phyloP scores from a whole-genome alignment of 2,888 invertebrate species.

The Deilephila porcellus region DNA sequence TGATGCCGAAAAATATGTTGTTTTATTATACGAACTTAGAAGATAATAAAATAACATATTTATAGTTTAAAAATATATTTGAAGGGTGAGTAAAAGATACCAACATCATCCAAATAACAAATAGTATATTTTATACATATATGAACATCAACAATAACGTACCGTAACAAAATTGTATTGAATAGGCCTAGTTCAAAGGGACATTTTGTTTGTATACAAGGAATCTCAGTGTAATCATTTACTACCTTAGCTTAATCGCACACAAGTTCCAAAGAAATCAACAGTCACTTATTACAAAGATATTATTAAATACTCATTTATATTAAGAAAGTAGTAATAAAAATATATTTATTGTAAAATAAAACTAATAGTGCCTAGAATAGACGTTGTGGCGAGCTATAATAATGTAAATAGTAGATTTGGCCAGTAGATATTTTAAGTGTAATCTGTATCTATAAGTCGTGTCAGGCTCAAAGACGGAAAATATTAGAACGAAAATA shows the following conservation, averaged over 20 bases:
- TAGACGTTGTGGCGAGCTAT: constrained; percentile 31
- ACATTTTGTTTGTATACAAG: neutral
- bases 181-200: constrained; percentile 9
- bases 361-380: constrained; percentile 48
- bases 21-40: neutral
- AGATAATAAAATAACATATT: neutral
- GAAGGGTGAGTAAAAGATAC: neutral
- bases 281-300: constrained; percentile 29
- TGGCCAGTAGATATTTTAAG: constrained; percentile 40
- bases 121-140: neutral
- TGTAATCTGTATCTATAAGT: constrained; percentile 28
- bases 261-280: constrained; percentile 25
- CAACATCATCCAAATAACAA: neutral
- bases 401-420: constrained; percentile 32
- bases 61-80: neutral
- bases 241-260: constrained; percentile 14
- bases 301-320: constrained; percentile 30
- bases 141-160: neutral
- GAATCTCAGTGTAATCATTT: constrained; percentile 23
- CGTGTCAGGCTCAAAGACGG: constrained; percentile 3
- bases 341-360: constrained; percentile 33
- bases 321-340: constrained; percentile 12
- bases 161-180: neutral
- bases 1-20: neutral
- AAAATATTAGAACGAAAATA: neutral